phyloP scores from a whole-genome alignment of 2,888 invertebrate genomes.

The Lucinisca nassula region DNA sequence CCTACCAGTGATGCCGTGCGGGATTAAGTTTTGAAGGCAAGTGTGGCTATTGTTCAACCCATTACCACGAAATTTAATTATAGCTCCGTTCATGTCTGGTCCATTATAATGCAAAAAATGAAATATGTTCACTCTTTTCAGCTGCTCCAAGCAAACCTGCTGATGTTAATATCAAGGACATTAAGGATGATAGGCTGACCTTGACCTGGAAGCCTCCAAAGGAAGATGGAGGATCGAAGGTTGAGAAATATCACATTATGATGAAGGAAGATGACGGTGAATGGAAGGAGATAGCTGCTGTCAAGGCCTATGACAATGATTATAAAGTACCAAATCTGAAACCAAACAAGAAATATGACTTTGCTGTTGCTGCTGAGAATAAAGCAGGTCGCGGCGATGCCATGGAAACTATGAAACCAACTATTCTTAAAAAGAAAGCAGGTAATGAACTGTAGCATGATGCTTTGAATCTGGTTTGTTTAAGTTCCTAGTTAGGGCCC shows the following conservation, averaged over 20 bases:
- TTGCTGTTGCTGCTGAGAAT: conserved; percentile 95
- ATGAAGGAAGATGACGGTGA: conserved; percentile 67
- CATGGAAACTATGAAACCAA: conserved; percentile 72
- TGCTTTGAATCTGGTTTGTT: too few relatives aligned
- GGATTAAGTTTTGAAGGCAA: too few relatives aligned
- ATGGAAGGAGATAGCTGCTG: conserved; percentile 79
- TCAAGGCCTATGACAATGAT: conserved; percentile 74
- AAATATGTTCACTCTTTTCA: too few relatives aligned
- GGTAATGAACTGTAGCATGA: too few relatives aligned
- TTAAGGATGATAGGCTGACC: conserved; percentile 73
- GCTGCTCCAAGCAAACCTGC: conserved; percentile 79
- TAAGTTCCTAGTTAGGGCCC: too few relatives aligned
- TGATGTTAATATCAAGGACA: conserved; percentile 72
- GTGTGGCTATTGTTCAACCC: too few relatives aligned
- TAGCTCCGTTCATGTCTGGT: too few relatives aligned
- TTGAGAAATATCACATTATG: conserved; percentile 78
- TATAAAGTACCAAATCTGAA: conserved; percentile 74
- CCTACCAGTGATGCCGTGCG: too few relatives aligned
- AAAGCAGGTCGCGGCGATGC: conserved; percentile 91
- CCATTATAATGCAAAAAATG: too few relatives aligned
- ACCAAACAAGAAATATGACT: conserved; percentile 91
- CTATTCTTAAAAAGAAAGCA: conserved; percentile 80
- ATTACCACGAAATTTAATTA: too few relatives aligned
- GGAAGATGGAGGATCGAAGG: conserved; percentile 83
- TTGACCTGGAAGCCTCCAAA: conserved; percentile 87